These are phyloP conservation scores for Poecile montanus DNA, from an alignment of 2,797 vertebrate genomes.

Conservation along the genomic window DNA sequence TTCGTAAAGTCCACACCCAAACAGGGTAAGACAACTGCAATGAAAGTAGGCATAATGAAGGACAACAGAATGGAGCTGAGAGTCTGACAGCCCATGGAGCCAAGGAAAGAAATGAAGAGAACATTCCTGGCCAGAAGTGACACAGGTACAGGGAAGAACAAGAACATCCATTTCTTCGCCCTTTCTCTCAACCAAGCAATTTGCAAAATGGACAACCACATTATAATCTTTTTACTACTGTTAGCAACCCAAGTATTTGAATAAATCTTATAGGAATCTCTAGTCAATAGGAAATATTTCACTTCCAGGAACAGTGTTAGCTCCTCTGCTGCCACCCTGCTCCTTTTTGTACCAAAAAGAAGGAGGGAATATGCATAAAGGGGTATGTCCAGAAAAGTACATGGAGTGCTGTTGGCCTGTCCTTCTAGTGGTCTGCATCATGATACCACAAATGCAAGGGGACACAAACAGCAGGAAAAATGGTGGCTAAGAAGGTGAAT, in stretches of 20 bases:
- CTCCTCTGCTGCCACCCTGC: rapidly evolving
- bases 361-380: not conserved
- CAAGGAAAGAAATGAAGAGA: not conserved
- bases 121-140: not conserved
- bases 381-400: not conserved
- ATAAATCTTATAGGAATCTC: not conserved
- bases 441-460: not conserved
- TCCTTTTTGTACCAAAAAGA: not conserved
- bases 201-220: not conserved
- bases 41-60: not conserved
- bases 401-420: not conserved
- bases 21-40: not conserved
- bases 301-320: not conserved
- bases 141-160: not conserved
- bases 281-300: not conserved
- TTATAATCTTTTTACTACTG: not conserved
- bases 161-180: not conserved
- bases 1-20: not conserved
- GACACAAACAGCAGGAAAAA: not conserved
- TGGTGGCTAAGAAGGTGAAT: not conserved
- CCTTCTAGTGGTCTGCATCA: not conserved
- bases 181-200: not conserved
- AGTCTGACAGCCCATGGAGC: not conserved
- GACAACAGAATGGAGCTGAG: not conserved
- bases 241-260: not conserved